These are phyloP conservation scores for Hipparchia semele DNA, from an alignment of 2,888 invertebrate genomes.

Conservation along the genomic window DNA sequence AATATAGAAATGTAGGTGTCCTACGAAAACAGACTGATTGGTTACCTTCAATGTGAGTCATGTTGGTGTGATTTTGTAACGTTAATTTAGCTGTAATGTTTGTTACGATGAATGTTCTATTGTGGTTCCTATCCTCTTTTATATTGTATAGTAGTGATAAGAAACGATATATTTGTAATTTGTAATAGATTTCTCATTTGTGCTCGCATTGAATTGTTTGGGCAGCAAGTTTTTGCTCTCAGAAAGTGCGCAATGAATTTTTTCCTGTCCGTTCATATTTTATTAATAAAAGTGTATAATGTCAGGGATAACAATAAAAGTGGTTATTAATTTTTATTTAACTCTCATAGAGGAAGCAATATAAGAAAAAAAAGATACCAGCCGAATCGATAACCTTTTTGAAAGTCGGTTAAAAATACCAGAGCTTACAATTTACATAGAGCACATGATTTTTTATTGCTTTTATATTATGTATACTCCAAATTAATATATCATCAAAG, in stretches of 20 bases:
- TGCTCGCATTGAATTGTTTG: slow-evolving; percentile 8
- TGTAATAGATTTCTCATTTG: slow-evolving; percentile 12
- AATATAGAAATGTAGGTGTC: background rate
- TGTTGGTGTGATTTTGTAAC: slow-evolving; percentile 21
- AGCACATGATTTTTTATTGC: too few relatives aligned
- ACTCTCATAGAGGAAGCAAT: too few relatives aligned
- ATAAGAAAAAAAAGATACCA: too few relatives aligned
- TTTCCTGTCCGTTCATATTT: too few relatives aligned
- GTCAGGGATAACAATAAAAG: too few relatives aligned
- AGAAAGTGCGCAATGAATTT: background rate
- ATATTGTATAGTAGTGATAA: slow-evolving; percentile 1
- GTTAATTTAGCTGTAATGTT: slow-evolving; percentile 22
- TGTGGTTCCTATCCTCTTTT: slow-evolving; percentile 12
- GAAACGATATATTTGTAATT: slow-evolving; percentile 10
- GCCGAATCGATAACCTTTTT: too few relatives aligned
- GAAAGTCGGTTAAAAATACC: too few relatives aligned
- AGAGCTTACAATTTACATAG: too few relatives aligned
- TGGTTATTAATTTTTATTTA: too few relatives aligned
- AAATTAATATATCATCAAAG: background rate
- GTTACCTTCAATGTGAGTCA: slow-evolving; percentile 9
- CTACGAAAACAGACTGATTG: background rate
- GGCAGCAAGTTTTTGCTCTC: background rate
- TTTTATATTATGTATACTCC: too few relatives aligned
- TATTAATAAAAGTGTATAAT: too few relatives aligned
- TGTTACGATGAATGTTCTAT: slow-evolving; percentile 21